Conservation (phyloP, 2,888 invertebrate genomes). For the Dicyrtomina minuta region DNA sequence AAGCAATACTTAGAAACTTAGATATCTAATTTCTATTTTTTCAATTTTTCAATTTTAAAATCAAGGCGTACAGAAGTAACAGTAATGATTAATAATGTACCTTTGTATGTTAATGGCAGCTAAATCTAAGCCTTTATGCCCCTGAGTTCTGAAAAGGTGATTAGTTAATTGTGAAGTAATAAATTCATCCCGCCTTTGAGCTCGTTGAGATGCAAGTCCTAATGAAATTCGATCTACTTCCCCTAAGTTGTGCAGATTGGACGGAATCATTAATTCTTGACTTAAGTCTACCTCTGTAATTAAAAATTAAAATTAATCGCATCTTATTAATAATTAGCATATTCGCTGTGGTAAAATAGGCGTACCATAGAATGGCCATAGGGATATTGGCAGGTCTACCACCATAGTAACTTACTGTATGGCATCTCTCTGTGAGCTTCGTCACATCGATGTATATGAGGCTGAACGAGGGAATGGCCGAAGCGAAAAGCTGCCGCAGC, state of each 20-base stretch:
- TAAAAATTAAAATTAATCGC: slow-evolving; percentile 16
- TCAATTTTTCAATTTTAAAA: too few species aligned
- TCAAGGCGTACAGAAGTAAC: too few species aligned
- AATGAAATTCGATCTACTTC: slow-evolving; percentile 76
- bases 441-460: slow-evolving; percentile 73
- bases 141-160: slow-evolving; percentile 74
- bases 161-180: slow-evolving; percentile 78
- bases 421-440: slow-evolving; percentile 56
- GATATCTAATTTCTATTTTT: too few species aligned
- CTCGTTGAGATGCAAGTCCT: slow-evolving; percentile 74
- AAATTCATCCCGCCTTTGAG: slow-evolving; percentile 78
- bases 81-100: too few species aligned
- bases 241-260: slow-evolving; percentile 70
- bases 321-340: too few species aligned
- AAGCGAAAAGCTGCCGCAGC: slow-evolving; percentile 81
- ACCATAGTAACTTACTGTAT: slow-evolving; percentile 77
- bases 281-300: slow-evolving; percentile 74
- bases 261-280: slow-evolving; percentile 69
- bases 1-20: too few species aligned
- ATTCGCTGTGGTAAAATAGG: too few species aligned
- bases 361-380: too few species aligned
- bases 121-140: slow-evolving; percentile 70
- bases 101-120: slow-evolving; percentile 83
- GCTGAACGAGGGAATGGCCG: slow-evolving; percentile 82
- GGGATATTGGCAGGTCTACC: too few species aligned